These are phyloP conservation scores for Triplophysa yarkandensis DNA, from an alignment of 2,797 vertebrate genomes.

Conservation along the genomic window DNA sequence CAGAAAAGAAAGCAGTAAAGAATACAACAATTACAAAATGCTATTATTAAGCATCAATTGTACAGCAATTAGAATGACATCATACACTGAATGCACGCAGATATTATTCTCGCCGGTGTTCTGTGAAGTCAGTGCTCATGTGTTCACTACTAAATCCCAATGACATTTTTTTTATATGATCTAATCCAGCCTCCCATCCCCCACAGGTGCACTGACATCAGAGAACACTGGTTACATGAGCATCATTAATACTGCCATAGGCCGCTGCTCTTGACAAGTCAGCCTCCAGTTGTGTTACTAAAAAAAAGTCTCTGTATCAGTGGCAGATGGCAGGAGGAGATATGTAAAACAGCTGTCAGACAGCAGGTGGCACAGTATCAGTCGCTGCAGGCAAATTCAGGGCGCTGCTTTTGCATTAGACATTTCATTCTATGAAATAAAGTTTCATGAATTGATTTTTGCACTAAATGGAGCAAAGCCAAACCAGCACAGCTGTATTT, in stretches of 20 bases:
- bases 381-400: constrained; percentile 20
- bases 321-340: constrained; percentile 36
- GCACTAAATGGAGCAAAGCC: constrained; percentile 25
- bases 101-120: constrained; percentile 18
- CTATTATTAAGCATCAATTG: background rate
- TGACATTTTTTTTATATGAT: constrained; percentile 5
- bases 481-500: constrained; percentile 31
- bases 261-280: constrained; percentile 31
- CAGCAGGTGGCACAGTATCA: constrained; percentile 44
- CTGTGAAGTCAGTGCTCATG: constrained; percentile 32
- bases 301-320: constrained; percentile 21
- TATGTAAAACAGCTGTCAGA: constrained; percentile 31
- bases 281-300: constrained; percentile 29
- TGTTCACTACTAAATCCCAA: background rate
- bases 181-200: background rate
- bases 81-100: constrained; percentile 15
- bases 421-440: background rate
- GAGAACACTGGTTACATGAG: constrained; percentile 36
- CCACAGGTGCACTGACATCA: constrained; percentile 19
- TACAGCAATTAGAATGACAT: constrained; percentile 15
- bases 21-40: constrained; percentile 59
- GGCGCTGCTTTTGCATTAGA: constrained; percentile 23
- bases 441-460: background rate
- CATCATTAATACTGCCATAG: constrained; percentile 34
- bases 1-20: constrained; percentile 74